A percentile compares a stretch with the other conserved stretches of the same genome.
phyloP scores from a whole-genome alignment of 2,797 vertebrate species.

The Dendrocincla tyrannina region DNA sequence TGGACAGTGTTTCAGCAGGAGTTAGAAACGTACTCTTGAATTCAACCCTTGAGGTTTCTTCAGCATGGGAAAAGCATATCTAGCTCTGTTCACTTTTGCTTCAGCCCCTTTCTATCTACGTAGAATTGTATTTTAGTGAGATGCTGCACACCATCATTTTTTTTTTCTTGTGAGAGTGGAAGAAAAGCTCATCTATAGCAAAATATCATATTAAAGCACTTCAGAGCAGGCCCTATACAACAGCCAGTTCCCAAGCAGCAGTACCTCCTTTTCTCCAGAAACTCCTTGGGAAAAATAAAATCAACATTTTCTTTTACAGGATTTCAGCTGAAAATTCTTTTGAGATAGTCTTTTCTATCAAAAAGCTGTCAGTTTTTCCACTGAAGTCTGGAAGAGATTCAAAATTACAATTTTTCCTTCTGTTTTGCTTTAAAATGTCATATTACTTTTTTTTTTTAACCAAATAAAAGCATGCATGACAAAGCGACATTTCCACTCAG shows the following conservation, averaged over 20 bases:
- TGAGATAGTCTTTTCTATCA: slow-evolving; percentile 25
- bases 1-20: background rate
- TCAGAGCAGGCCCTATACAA: background rate
- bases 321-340: slow-evolving; percentile 28
- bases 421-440: slow-evolving; percentile 37
- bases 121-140: background rate
- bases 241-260: background rate
- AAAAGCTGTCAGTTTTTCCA: slow-evolving; percentile 43
- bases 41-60: background rate
- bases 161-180: background rate
- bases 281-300: background rate
- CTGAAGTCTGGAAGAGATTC: slow-evolving; percentile 35
- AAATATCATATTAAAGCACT: background rate
- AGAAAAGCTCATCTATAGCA: background rate
- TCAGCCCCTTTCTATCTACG: background rate
- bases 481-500: slow-evolving; percentile 21
- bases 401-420: slow-evolving; percentile 18
- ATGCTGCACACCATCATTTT: background rate
- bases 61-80: background rate
- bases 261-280: background rate
- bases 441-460: background rate
- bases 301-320: background rate
- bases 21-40: background rate
- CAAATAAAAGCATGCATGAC: background rate
- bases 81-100: background rate